Evolutionary conservation across 2,888 invertebrate species (phyloP).

Genomic region (Pinctada fucata): DNA sequence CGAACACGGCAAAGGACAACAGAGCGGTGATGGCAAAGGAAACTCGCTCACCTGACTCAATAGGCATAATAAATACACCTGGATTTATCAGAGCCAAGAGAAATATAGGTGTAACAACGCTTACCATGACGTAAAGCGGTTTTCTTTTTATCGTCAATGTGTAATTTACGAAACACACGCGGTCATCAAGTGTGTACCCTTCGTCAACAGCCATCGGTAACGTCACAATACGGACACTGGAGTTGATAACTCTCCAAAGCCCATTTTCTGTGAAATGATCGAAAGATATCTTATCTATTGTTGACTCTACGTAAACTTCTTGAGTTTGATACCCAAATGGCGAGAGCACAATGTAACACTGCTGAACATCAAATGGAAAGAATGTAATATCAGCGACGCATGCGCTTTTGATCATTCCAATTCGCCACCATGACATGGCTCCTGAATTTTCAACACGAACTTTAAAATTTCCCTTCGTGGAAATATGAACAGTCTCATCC

Average conservation of each 20-base stretch:
- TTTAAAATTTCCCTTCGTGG: conserved; percentile 16
- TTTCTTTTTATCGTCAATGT: conserved; percentile 17
- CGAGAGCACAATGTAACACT: conserved; percentile 16
- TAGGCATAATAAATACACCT: conserved; percentile 16
- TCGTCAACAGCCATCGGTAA: conserved; percentile 22
- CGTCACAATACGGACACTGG: conserved; percentile 2
- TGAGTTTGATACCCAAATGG: conserved; percentile 12
- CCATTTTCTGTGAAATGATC: conserved; percentile 21
- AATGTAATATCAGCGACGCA: conserved; percentile 21
- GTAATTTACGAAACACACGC: conserved; percentile 16
- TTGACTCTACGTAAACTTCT: neutral
- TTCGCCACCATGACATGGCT: conserved; percentile 8
- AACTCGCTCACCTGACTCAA: conserved; percentile 23
- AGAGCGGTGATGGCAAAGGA: conserved; percentile 25
- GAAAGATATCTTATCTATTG: conserved; percentile 12
- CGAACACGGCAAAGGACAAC: conserved; percentile 22
- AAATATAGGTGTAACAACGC: conserved; percentile 11
- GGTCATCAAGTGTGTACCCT: conserved; percentile 7
- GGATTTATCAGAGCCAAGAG: conserved; percentile 21
- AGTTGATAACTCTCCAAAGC: conserved; percentile 14
- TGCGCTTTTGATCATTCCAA: neutral
- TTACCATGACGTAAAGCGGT: conserved; percentile 16
- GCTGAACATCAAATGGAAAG: conserved; percentile 30
- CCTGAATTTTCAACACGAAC: conserved; percentile 9
- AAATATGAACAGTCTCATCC: conserved; percentile 10